These are phyloP conservation scores for Hypotaenidia philippensis DNA, from an alignment of 2,797 vertebrate genomes.

Conservation along the genomic window DNA sequence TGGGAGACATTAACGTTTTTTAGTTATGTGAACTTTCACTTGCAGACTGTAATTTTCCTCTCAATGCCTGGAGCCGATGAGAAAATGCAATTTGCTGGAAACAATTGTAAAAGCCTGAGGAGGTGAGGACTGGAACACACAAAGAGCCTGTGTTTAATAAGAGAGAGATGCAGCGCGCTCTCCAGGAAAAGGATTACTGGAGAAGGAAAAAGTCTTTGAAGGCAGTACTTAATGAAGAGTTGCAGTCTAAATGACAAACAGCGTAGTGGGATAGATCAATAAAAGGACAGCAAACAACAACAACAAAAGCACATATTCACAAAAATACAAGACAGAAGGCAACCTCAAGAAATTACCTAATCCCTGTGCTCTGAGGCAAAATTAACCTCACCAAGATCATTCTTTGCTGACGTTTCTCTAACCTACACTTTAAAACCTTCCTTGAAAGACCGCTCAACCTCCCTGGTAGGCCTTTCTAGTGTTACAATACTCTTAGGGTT, in stretches of 20 bases:
- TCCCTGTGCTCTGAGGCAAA: not conserved
- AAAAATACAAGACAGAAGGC: not conserved
- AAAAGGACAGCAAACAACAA: not conserved
- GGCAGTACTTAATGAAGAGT: not conserved
- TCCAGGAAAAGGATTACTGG: constrained; percentile 1
- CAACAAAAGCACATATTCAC: not conserved
- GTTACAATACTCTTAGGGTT: not conserved
- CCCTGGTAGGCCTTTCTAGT: not conserved
- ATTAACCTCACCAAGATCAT: not conserved
- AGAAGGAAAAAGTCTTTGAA: constrained; percentile 10
- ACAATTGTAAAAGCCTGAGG: not conserved
- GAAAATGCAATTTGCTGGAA: constrained; percentile 10
- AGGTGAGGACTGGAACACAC: not conserved
- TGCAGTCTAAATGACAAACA: not conserved
- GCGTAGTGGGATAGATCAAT: not conserved
- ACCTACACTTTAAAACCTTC: not conserved
- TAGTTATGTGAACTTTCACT: not conserved
- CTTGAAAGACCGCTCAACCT: not conserved
- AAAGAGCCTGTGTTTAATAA: not conserved
- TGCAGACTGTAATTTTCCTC: constrained; percentile 20
- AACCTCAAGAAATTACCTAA: not conserved
- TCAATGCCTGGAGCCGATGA: not conserved
- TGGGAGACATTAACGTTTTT: not conserved
- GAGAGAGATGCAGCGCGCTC: not conserved
- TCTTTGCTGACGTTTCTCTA: not conserved